These are phyloP conservation scores for Camelus bactrianus DNA, from an alignment of 2,113 vertebrate species.

Conservation along the genomic window DNA sequence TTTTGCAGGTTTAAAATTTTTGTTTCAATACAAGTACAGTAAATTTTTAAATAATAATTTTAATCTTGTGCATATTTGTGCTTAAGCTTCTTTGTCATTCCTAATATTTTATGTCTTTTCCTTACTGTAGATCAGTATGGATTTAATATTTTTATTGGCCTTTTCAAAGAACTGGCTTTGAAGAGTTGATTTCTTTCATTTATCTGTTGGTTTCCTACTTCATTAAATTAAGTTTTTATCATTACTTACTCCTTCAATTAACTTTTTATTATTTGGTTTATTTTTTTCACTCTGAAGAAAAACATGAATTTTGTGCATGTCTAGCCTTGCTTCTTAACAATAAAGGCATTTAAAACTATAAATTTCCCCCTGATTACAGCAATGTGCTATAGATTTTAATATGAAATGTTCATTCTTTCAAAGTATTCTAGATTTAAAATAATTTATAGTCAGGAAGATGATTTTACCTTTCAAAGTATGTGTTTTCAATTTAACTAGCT, in stretches of 20 bases:
- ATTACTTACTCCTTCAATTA: neutral
- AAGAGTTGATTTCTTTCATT: neutral
- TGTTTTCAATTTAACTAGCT: neutral
- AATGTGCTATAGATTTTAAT: neutral
- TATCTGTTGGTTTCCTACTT: neutral
- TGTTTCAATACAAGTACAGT: neutral
- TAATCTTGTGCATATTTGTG: neutral
- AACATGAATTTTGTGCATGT: neutral
- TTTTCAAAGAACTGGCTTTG: neutral
- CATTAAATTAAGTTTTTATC: neutral
- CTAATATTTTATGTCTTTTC: neutral
- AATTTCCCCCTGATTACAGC: neutral
- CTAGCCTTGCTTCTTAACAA: neutral
- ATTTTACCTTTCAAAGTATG: neutral
- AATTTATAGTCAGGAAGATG: neutral
- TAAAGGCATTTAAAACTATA: neutral
- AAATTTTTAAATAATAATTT: neutral
- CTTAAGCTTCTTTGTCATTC: neutral
- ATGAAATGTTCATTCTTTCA: neutral
- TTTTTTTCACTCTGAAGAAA: neutral
- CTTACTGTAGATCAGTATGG: neutral
- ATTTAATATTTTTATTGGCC: neutral
- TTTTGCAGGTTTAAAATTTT: too few relatives aligned
- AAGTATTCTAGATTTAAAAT: neutral
- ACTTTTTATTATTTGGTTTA: neutral